Evolutionary conservation across 2,113 vertebrate genomes (phyloP), one percentile per base, ranked within the genome.

Genomic region (Nannospalax galili): DNA sequence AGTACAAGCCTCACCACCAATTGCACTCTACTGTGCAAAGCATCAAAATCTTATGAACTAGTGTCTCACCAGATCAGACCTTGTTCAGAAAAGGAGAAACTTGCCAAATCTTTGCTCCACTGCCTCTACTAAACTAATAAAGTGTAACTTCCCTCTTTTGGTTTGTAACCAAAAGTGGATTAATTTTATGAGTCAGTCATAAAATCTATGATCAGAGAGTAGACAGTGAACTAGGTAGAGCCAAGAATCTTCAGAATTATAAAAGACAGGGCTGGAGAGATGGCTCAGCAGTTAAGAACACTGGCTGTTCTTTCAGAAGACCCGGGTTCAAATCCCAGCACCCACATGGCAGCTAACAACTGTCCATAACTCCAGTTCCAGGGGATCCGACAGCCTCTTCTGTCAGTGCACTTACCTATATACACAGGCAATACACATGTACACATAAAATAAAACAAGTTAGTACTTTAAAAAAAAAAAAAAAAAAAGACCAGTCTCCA

Each of bases 11-110:
- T 4, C 32, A 60, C 35, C 37, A 30, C 24, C 69, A 65, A 45
- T 10, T 17, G 22, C 11, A 84, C 5, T 78, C 67, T 74, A 58
- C 15, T 82, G 17, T 77, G n/a, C 12, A 93, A 92, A 94, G 70
- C 62, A 64, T 73, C 78, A 96, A 35, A 93, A 28, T 70, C 56
- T 84, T 30, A 67, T 30, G n/a, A 91, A 32, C 93, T 60, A 73
- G 56, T 12, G 48, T 87, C 91, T 74, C 37, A 69, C 37, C n/a
- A 93, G 60, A 81, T 85, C 79, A 87, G 40, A 90, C 48, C 28
- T 75, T 40, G 62, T 64, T 94, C 75, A 92, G 32, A 96, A 95
- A 90, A 86, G 30, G 37, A 88, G 22, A 88, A 90, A 88, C 65
- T 11, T 95, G 56, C 58, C 74, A 80, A 74, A 19, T 56, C 26